Evolutionary conservation across 1,140 invertebrate species (phyloP).

Genomic region (Neodiprion virginianus): DNA sequence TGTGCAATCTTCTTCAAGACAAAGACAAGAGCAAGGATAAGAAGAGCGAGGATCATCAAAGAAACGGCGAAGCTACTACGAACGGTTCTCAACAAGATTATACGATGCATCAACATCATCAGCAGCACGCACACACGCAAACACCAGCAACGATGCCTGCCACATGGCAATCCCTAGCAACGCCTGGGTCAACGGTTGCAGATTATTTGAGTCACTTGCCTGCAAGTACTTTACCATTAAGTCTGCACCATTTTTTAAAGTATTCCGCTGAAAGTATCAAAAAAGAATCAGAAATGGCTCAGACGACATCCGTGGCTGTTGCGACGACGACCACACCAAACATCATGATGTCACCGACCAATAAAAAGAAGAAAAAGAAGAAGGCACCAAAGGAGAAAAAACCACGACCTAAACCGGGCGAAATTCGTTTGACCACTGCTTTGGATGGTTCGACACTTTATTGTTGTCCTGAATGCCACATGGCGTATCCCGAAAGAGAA

Average conservation of each 20-base stretch:
- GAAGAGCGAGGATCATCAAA: conserved; percentile 44
- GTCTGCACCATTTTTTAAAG: conserved; percentile 83
- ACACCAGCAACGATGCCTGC: conserved; percentile 62
- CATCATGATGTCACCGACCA: conserved; percentile 61
- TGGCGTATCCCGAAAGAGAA: conserved; percentile 84
- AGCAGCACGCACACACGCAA: conserved; percentile 60
- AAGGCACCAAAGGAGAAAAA: conserved; percentile 81
- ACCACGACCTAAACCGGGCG: conserved; percentile 79
- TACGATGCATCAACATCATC: conserved; percentile 59
- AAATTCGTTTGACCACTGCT: conserved; percentile 81
- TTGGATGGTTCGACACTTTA: conserved; percentile 83
- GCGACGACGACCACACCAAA: conserved; percentile 62
- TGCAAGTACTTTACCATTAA: conserved; percentile 76
- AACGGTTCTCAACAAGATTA: conserved; percentile 56
- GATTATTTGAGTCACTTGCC: conserved; percentile 81
- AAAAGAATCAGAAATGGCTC: conserved; percentile 71
- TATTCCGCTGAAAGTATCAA: conserved; percentile 82
- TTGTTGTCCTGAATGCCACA: conserved; percentile 86
- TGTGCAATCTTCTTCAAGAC: conserved; percentile 58
- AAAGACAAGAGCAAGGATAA: conserved; percentile 59
- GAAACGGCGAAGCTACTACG: conserved; percentile 47
- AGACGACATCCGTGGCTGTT: conserved; percentile 63
- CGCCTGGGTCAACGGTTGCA: conserved; percentile 78
- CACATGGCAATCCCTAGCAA: conserved; percentile 77
- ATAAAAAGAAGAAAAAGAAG: conserved; percentile 87